Evolutionary conservation across 2,797 vertebrate species (phyloP), one percentile per base, ranked within the genome.

Genomic region (Phrynocephalus vlangalii): DNA sequence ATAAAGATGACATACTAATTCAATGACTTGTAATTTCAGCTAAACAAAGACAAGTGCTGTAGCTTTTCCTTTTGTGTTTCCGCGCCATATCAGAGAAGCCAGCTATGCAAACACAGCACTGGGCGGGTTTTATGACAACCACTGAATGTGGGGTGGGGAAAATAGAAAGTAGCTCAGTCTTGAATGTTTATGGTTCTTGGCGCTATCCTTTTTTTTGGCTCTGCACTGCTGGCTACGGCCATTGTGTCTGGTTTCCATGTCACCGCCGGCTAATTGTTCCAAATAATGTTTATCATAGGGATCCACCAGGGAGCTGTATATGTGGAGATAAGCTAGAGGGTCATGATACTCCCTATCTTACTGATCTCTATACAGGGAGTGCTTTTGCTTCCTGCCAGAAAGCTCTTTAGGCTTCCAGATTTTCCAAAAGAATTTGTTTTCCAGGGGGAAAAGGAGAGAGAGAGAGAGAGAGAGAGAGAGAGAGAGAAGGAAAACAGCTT

Each of bases 1-100:
- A 97, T 97, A 98, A 97, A 97, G 97, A 97, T 97, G 97, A 98
- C 97, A 97, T 97, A 97, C 96, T 97, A 97, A 97, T 98, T 97
- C 97, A 97, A 96, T 96, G 96, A 97, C 97, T 97, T 97, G 97
- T 97, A 97, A 97, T 97, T 97, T 97, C 96, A 96, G 95, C 96
- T 96, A 96, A 97, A 97, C 96, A 97, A 97, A 97, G 96, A 94
- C 95, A 94, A 96, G 96, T 93, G 96, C 96, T 95, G 96, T 95
- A 92, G 95, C 94, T 95, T 95, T 95, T 96, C 94, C 95, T 96
- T 97, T 97, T 97, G 97, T 97, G 91, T 96, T 95, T 96, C 30
- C 3, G 95, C 96, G 96, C 95, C 97, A 93, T 97, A 97, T 97
- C 96, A 92, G 96, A 85, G 95, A 95, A 97, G 96, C 96, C 97